A percentile compares a stretch with the other conserved stretches of the same genome.
phyloP scores from a whole-genome alignment of 2,113 vertebrate species.

The Callocephalon fimbriatum region DNA sequence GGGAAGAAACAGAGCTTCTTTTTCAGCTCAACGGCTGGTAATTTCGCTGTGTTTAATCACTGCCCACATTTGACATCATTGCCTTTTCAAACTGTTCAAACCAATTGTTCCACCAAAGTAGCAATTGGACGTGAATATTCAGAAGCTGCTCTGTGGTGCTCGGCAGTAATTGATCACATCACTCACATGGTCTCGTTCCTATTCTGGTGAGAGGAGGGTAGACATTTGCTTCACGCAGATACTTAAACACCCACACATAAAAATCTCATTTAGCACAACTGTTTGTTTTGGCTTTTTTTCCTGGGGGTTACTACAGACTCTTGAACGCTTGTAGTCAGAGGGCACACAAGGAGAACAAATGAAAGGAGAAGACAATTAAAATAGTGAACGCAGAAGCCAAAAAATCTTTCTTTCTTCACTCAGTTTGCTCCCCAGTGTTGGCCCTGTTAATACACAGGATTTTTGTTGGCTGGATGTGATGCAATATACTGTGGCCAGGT shows the following conservation, averaged over 20 bases:
- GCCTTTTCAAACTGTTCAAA: slow-evolving; percentile 43
- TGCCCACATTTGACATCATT: slow-evolving; percentile 32
- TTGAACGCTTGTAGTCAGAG: background rate
- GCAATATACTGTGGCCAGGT: background rate
- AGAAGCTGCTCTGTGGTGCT: slow-evolving; percentile 43
- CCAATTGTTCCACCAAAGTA: slow-evolving; percentile 55
- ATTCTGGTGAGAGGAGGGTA: slow-evolving; percentile 37
- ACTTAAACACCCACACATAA: slow-evolving; percentile 32
- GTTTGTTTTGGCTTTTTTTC: background rate
- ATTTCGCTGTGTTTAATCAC: slow-evolving; percentile 30
- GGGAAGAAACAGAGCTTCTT: slow-evolving; percentile 1
- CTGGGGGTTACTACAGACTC: background rate
- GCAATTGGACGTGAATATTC: slow-evolving; percentile 50
- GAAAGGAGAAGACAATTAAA: slow-evolving; percentile 1
- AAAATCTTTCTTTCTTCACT: background rate
- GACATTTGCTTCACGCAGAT: background rate
- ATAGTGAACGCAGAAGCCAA: accelerated
- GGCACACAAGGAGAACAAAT: background rate
- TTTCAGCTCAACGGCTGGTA: background rate
- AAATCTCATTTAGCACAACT: slow-evolving; percentile 26
- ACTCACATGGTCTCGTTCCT: slow-evolving; percentile 38
- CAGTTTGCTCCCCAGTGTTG: accelerated
- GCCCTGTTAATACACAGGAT: accelerated
- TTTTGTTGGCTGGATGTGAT: background rate
- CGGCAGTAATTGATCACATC: slow-evolving; percentile 43